Conservation (phyloP, 2,113 vertebrate genomes). For the Epinephelus cyanopodus region DNA sequence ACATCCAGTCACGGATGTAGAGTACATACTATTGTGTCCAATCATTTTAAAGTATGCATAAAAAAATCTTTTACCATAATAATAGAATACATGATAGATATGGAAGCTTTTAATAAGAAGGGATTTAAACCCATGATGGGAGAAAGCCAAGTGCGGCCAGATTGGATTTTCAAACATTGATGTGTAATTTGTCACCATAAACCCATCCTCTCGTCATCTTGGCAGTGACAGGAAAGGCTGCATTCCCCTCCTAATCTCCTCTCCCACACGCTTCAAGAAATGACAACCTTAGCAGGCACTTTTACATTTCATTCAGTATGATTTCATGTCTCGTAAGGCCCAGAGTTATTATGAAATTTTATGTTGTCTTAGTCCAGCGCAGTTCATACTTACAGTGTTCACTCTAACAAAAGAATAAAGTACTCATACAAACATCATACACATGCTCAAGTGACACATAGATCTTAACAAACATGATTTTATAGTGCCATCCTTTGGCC, state of each 20-base stretch:
- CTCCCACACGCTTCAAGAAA: conserved; percentile 25
- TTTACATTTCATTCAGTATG: conserved; percentile 41
- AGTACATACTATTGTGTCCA: conserved; percentile 11
- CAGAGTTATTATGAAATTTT: conserved; percentile 11
- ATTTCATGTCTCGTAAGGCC: conserved; percentile 17
- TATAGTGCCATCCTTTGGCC: conserved; percentile 11
- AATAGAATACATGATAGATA: conserved; percentile 38
- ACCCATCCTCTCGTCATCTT: conserved; percentile 58
- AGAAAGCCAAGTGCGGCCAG: conserved; percentile 47
- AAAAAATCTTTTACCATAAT: conserved; percentile 33
- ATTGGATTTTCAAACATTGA: conserved; percentile 57
- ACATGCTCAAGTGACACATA: conserved; percentile 3
- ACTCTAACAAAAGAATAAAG: not conserved
- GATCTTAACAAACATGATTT: conserved; percentile 25
- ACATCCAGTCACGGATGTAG: not conserved
- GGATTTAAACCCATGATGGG: conserved; percentile 57
- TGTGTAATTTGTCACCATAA: conserved; percentile 67
- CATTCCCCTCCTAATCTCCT: conserved; percentile 48
- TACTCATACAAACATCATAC: not conserved
- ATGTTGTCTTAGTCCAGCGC: conserved; percentile 9
- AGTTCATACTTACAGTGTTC: not conserved
- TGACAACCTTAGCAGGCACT: conserved; percentile 29
- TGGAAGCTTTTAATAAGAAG: conserved; percentile 47
- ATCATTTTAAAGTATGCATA: conserved; percentile 26
- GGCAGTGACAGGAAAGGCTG: conserved; percentile 45